Evolutionary conservation across 1,140 invertebrate genomes (phyloP).

Genomic region (Lysiphlebus fabarum): DNA sequence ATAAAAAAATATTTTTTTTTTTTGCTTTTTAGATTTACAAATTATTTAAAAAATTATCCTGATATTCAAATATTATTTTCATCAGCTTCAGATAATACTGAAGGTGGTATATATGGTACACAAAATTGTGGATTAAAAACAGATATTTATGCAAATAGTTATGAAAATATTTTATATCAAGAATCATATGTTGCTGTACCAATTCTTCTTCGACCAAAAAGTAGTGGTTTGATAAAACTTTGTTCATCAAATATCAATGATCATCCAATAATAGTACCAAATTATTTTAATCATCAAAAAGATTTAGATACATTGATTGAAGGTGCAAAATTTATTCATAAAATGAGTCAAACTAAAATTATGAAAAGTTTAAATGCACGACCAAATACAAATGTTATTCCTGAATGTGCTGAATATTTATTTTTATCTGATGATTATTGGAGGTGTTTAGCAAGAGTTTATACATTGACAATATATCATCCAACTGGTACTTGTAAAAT

Average conservation of each 20-base stretch:
- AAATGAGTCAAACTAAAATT: constrained; percentile 69
- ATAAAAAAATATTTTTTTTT: not conserved
- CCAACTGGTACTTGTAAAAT: constrained; percentile 80
- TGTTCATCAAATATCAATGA: constrained; percentile 76
- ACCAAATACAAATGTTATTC: constrained; percentile 69
- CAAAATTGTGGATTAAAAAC: constrained; percentile 78
- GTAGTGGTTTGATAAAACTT: constrained; percentile 73
- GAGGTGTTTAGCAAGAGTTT: constrained; percentile 68
- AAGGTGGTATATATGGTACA: constrained; percentile 68
- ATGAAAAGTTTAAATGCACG: constrained; percentile 78
- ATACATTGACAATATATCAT: constrained; percentile 85
- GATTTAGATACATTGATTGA: constrained; percentile 76
- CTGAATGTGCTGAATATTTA: constrained; percentile 71
- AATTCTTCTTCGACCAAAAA: constrained; percentile 73
- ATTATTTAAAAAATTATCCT: constrained; percentile 68
- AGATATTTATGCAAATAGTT: constrained; percentile 73
- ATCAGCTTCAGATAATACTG: constrained; percentile 78
- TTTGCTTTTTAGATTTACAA: constrained; percentile 55
- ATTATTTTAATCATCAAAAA: constrained; percentile 76
- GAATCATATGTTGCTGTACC: constrained; percentile 84
- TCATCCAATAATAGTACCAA: constrained; percentile 83
- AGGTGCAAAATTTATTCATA: constrained; percentile 71
- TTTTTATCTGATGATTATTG: constrained; percentile 78
- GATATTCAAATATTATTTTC: constrained; percentile 87
- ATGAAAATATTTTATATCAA: constrained; percentile 68